Base-by-base conservation (phyloP, 2,888 invertebrate species). In the Tetragonisca angustula region DNA sequence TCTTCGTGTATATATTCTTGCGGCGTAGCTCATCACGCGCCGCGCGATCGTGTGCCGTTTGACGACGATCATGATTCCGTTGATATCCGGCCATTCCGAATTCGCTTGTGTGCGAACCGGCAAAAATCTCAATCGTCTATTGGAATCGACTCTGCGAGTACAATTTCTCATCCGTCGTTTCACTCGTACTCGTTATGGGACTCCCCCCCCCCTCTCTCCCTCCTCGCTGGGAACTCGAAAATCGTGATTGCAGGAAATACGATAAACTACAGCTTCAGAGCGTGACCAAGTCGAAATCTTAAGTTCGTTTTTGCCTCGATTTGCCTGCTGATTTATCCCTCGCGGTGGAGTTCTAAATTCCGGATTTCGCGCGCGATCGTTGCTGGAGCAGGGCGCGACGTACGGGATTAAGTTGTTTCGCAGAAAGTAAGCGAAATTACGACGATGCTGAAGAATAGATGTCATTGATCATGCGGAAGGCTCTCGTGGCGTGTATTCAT, bases 1-100 rank as follows among this genome's bases (percentile, higher is more conserved):
- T 89, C 90, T 85, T 84, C 86, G 43, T 43, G 88, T 88, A 87
- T 88, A 87, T 89, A 80, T 61, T 27, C 84, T 81, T 68, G 80
- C 83, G 88, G 75, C 76, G 78, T 74, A 87, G 79, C 88, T 80
- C 84, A 89, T 90, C 88, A 80, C 65, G 69, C 68, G 81, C 81
- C n/a, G n/a, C 84, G 87, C 79, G 81, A 82, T 87, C 83, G 78
- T 76, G 71, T 81, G 85, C 85, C 86, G 87, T 80, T 86, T 81
- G 77, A 69, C 77, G 73, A 80, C 84, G 90, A 81, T 89, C 89
- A 87, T 89, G 89, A 89, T 78, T 76, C 72, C 19, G 68, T 68
- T 76, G 80, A 77, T 76, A 78, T 76, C 84, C 87, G 43, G 87
- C 80, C 82, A 87, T 62, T 72, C 73, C 27, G 82, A 84, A 87